A percentile compares a stretch with the other conserved stretches of the same genome.
Evolutionary conservation across 2,888 invertebrate genomes (phyloP).

Genomic region (Helleia helle): DNA sequence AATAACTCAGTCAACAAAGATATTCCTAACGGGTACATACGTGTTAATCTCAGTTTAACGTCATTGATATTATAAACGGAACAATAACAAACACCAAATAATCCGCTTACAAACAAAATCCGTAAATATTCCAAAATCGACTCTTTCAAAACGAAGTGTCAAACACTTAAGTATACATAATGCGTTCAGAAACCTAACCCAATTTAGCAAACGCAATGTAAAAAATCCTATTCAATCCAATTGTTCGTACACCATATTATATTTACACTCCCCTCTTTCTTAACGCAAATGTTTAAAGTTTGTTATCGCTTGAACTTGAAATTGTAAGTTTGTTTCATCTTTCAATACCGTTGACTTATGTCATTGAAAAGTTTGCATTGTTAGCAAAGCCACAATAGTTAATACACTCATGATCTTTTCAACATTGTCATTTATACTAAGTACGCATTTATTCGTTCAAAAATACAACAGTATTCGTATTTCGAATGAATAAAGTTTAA

Average conservation of each 20-base stretch:
- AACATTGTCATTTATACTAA: constrained; percentile 66
- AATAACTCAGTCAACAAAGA: too few relatives aligned
- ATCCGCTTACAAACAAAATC: constrained; percentile 51
- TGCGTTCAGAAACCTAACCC: constrained; percentile 49
- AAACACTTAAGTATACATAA: constrained; percentile 37
- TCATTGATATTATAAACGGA: too few relatives aligned
- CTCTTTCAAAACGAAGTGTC: constrained; percentile 35
- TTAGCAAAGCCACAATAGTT: constrained; percentile 47
- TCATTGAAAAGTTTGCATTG: constrained; percentile 46
- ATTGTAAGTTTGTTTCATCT: constrained; percentile 20
- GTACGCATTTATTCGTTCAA: constrained; percentile 42
- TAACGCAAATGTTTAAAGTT: background rate
- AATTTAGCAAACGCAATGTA: constrained; percentile 38
- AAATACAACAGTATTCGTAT: constrained; percentile 22
- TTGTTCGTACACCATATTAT: constrained; percentile 14
- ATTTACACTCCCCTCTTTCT: background rate
- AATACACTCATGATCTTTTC: constrained; percentile 69
- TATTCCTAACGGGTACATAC: too few relatives aligned
- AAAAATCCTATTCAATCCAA: constrained; percentile 18
- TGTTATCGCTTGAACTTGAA: background rate
- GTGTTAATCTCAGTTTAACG: too few relatives aligned
- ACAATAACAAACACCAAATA: constrained; percentile 43
- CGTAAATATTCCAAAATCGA: constrained; percentile 39
- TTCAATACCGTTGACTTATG: constrained; percentile 49
- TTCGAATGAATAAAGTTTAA: constrained; percentile 13